Percentiles rank a stretch among this genome's conserved stretches.
Conservation (phyloP, 2,113 vertebrate genomes). For the Gobio gobio region DNA sequence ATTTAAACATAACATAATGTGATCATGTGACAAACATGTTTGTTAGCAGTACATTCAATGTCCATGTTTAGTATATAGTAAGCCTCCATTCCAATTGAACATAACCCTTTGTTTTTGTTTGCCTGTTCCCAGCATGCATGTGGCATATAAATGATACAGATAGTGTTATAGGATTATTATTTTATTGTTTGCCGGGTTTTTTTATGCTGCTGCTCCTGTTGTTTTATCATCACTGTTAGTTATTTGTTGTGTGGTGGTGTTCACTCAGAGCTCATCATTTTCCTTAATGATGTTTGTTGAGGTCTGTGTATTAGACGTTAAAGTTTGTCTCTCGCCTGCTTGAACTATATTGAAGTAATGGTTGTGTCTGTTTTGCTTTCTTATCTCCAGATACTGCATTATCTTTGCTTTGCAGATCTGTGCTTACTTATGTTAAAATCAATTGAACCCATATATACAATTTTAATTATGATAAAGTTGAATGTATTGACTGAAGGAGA, state of each 20-base stretch:
- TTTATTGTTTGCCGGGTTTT: not conserved
- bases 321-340: too few relatives aligned
- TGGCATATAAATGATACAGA: not conserved
- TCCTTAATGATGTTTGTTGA: conserved; percentile 13
- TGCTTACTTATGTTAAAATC: not conserved
- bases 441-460: not conserved
- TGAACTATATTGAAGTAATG: not conserved
- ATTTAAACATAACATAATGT: too few relatives aligned
- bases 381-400: not conserved
- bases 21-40: too few relatives aligned
- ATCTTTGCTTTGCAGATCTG: conserved; percentile 8
- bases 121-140: not conserved
- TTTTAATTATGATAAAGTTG: not conserved
- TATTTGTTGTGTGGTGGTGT: conserved; percentile 19
- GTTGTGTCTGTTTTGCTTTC: not conserved
- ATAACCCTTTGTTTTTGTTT: not conserved
- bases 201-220: not conserved
- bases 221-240: conserved; percentile 8
- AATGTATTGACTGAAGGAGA: not conserved
- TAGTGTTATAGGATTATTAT: not conserved
- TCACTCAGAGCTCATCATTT: not conserved
- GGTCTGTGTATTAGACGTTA: not conserved
- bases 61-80: not conserved
- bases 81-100: not conserved
- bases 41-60: too few relatives aligned